phyloP scores from a whole-genome alignment of 2,888 invertebrate species.

The Brenthis daphne region DNA sequence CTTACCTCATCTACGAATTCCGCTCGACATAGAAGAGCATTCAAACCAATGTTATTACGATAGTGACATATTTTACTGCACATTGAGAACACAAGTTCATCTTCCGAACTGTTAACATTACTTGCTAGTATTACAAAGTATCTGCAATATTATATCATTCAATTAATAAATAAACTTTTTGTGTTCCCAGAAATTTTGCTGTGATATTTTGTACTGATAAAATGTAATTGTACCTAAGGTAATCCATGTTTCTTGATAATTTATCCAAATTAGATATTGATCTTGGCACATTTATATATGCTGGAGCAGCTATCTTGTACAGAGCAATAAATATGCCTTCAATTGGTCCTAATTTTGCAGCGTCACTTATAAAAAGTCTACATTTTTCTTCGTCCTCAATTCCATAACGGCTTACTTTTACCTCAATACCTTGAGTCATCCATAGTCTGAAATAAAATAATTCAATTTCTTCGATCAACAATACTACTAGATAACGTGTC shows the following conservation, averaged over 20 bases:
- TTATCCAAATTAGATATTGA: constrained; percentile 2
- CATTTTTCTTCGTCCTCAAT: constrained; percentile 6
- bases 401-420: constrained; percentile 1
- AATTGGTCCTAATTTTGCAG: background rate
- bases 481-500: no score
- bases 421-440: background rate
- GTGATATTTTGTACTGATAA: background rate
- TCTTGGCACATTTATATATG: background rate
- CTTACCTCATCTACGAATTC: constrained; percentile 10
- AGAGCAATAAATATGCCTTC: constrained; percentile 11
- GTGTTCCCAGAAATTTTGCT: no score
- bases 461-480: no score
- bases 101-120: constrained; percentile 1
- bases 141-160: background rate
- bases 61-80: constrained; percentile 8
- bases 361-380: constrained; percentile 1
- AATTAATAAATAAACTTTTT: background rate
- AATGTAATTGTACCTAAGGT: background rate
- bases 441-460: constrained; percentile 2
- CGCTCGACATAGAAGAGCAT: constrained; percentile 3
- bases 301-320: background rate
- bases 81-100: constrained; percentile 8
- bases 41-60: constrained; percentile 4
- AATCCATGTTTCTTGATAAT: background rate
- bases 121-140: background rate